Percentiles rank a stretch among this genome's conserved stretches.
phyloP scores from a whole-genome alignment of 2,113 vertebrate genomes.

The Malurus alboscapulatus region DNA sequence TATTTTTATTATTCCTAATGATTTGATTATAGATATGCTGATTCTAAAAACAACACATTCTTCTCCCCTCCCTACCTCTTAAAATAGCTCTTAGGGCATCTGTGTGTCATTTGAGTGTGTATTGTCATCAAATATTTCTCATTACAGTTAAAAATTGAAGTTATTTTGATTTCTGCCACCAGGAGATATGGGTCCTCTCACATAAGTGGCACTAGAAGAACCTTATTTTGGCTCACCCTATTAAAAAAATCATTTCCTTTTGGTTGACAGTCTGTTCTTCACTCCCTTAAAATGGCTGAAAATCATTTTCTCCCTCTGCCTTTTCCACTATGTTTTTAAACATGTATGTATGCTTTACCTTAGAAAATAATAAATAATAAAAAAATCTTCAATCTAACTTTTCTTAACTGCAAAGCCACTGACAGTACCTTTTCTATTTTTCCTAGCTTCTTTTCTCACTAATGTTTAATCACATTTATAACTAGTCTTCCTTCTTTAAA shows the following conservation, averaged over 20 bases:
- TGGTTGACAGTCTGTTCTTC: neutral
- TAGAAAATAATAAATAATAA: neutral
- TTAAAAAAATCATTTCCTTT: neutral
- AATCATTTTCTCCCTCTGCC: neutral
- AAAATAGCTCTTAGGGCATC: neutral
- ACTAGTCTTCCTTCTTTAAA: neutral
- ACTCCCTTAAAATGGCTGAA: neutral
- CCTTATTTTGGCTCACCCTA: neutral
- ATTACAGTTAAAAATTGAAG: neutral
- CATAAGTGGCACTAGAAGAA: neutral
- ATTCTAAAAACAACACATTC: neutral
- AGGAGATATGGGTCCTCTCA: neutral
- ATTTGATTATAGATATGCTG: neutral
- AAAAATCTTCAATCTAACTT: neutral
- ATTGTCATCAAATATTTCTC: neutral
- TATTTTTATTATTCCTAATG: neutral
- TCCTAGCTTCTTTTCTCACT: neutral
- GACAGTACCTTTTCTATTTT: neutral
- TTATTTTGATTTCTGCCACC: neutral
- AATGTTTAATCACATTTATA: neutral
- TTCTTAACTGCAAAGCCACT: neutral
- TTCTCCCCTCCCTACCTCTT: neutral
- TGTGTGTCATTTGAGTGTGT: neutral
- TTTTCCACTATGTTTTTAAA: neutral
- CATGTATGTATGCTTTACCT: neutral